Evolutionary conservation across 2,888 invertebrate genomes (phyloP), one percentile per base, ranked within the genome.

Genomic region (Oscheius myriophilus): DNA sequence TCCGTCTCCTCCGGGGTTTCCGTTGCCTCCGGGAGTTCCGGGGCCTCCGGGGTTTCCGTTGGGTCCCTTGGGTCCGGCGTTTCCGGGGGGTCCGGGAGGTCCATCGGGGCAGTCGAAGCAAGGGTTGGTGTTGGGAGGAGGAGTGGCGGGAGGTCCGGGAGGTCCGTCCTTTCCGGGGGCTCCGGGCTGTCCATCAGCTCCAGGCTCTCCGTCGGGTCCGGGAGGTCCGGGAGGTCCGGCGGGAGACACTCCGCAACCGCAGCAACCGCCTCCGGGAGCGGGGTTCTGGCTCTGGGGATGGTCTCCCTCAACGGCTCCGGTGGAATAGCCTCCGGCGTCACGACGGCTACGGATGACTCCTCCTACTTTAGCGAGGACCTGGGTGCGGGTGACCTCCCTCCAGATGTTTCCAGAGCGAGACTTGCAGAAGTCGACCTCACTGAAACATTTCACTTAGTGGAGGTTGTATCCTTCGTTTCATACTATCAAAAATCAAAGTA

Each of bases 391-490:
- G 16, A 81, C 80, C 63, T 83, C 83, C 69, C 73, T 75, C 82
- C 82, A 82, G 73, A 83, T 77, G 75, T 78, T 79, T 70, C 75
- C 72, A 53, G 81, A 81, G 43, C 82, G 77, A 54, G 81, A 78
- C 69, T 80, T 76, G 76, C 81, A 80, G 76, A 82, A 81, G 67
- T 81, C 81, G 43, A 79, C 79, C 72, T 83, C 83, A 64, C 63
- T 61, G n/a, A 46, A 61, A 46, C 14, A 69, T 33, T 33, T n/a
- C n/a, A n/a, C n/a, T n/a, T n/a, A n/a, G n/a, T 25, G 23, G 6
- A 39, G n/a, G 26, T n/a, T 18, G 4, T 4, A 11, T n/a, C n/a
- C n/a, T n/a, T n/a, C n/a, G n/a, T n/a, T n/a, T n/a, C 2, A 59
- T n/a, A 59, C 9, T 14, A 16, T 41, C 6, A 42, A 59, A 23